Conservation (phyloP, 1,140 invertebrate genomes). For the Argopecten irradians region DNA sequence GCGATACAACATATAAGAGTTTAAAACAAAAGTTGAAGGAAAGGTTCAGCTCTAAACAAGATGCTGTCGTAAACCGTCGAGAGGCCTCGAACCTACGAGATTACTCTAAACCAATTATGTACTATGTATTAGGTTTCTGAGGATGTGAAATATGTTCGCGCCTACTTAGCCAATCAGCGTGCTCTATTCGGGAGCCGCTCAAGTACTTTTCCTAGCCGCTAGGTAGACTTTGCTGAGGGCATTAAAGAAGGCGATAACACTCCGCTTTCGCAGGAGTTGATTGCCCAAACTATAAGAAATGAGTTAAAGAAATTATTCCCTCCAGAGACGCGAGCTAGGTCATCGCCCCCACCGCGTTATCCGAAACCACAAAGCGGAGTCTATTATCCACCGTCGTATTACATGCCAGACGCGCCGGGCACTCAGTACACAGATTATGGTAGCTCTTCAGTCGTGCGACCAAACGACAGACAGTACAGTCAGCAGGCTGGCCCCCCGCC, state of each 20-base stretch:
- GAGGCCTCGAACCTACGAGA: not conserved
- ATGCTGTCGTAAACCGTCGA: not conserved
- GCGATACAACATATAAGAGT: not conserved
- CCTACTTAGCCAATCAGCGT: slow-evolving; percentile 24
- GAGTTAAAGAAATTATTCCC: too few relatives aligned
- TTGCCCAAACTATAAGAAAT: too few relatives aligned
- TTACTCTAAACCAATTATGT: not conserved
- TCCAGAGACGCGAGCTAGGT: too few relatives aligned
- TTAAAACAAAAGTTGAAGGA: not conserved
- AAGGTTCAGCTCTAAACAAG: not conserved
- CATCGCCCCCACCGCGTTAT: too few relatives aligned
- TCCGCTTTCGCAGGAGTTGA: too few relatives aligned
- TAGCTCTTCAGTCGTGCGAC: too few relatives aligned
- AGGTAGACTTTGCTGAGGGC: slow-evolving; percentile 14
- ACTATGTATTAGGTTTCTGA: slow-evolving; percentile 15
- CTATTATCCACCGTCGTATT: too few relatives aligned
- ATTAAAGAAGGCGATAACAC: not conserved
- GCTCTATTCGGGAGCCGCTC: slow-evolving; percentile 14
- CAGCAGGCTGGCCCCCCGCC: too few relatives aligned
- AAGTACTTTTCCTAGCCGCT: not conserved
- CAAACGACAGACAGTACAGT: too few relatives aligned
- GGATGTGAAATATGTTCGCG: not conserved
- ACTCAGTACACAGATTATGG: too few relatives aligned
- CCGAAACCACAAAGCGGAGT: too few relatives aligned
- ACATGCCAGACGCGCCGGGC: too few relatives aligned